Conservation (phyloP, 64 coral and sea anemone genomes). For the Hydrozoanthus tunicans region DNA sequence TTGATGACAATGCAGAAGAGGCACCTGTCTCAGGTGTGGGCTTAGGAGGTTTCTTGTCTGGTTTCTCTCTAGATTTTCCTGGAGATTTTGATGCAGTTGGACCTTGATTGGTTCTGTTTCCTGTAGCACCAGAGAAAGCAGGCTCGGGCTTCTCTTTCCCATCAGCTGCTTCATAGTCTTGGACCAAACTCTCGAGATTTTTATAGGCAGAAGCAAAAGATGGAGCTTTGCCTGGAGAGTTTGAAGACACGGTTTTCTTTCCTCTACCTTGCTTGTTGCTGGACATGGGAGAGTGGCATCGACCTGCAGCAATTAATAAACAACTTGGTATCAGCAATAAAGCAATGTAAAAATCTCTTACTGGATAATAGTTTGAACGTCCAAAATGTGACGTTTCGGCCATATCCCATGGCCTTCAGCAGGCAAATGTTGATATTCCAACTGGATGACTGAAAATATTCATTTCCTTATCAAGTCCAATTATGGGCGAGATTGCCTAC, state of each 20-base stretch:
- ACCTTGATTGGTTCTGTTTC: not conserved
- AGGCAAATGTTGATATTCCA: no score
- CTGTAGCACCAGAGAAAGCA: not conserved
- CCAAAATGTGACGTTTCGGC: no score
- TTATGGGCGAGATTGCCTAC: no score
- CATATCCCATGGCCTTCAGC: no score
- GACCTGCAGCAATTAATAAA: not conserved
- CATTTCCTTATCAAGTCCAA: no score
- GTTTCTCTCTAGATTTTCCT: not conserved
- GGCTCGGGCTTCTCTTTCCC: not conserved
- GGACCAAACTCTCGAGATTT: slow-evolving; percentile 4
- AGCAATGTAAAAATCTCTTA: no score
- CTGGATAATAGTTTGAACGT: not conserved
- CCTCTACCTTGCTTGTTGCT: slow-evolving; percentile 23
- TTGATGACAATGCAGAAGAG: slow-evolving; percentile 15
- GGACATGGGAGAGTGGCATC: not conserved
- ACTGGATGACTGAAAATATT: no score
- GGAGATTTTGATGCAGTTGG: not conserved
- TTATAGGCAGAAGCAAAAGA: slow-evolving; percentile 1
- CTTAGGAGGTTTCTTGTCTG: slow-evolving; percentile 21
- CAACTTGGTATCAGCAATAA: not conserved
- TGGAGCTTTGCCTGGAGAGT: not conserved
- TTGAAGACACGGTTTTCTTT: not conserved
- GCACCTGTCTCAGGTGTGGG: slow-evolving; percentile 17
- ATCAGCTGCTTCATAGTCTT: not conserved